phyloP scores from a whole-genome alignment of 2,113 vertebrate genomes.

The Pimephales promelas region DNA sequence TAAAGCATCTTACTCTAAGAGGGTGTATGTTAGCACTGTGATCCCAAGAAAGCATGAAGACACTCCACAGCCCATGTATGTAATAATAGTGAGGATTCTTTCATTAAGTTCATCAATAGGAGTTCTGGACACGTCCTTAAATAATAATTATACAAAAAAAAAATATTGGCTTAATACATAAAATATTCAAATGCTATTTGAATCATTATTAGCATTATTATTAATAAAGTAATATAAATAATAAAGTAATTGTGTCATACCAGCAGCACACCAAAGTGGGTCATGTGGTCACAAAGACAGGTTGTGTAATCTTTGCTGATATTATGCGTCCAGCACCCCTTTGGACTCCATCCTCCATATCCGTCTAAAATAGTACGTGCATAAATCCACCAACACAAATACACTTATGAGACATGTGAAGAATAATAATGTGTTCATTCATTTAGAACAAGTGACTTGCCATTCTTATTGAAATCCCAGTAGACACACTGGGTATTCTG shows the following conservation, averaged over 20 bases:
- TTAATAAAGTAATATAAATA: not conserved
- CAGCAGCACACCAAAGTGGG: conserved; percentile 91
- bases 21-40: conserved; percentile 81
- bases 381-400: conserved; percentile 23
- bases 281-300: conserved; percentile 90
- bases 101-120: conserved; percentile 70
- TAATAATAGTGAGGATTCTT: conserved; percentile 80
- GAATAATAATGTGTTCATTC: not conserved
- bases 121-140: conserved; percentile 80
- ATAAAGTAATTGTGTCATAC: conserved; percentile 69
- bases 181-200: not conserved
- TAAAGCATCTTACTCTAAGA: conserved; percentile 81
- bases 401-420: not conserved
- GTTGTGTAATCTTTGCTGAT: conserved; percentile 80
- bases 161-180: not conserved
- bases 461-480: conserved; percentile 85
- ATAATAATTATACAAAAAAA: not conserved
- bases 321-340: conserved; percentile 79
- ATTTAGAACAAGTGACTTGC: conserved; percentile 63
- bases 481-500: conserved; percentile 78
- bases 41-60: conserved; percentile 87
- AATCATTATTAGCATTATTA: too few relatives aligned
- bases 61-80: conserved; percentile 82
- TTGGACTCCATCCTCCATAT: conserved; percentile 83
- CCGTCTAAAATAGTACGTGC: conserved; percentile 73